phyloP scores from a whole-genome alignment of 92 coral and sea anemone species.

The Epizoanthus stellaris region DNA sequence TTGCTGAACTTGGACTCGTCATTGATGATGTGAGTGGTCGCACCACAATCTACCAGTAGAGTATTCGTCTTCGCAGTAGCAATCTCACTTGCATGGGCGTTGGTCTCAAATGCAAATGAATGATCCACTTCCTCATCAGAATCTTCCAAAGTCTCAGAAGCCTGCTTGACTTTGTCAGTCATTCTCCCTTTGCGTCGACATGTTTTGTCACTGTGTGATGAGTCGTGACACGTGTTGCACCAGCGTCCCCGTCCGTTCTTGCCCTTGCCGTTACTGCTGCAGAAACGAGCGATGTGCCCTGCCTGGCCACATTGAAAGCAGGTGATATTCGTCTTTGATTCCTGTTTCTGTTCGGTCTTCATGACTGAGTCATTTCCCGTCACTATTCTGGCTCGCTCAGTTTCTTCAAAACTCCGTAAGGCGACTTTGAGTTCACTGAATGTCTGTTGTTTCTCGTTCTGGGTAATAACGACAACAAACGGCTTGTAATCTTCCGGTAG shows the following conservation, averaged over 20 bases:
- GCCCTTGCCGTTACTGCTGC: neutral
- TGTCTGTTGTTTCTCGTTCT: constrained; percentile 49
- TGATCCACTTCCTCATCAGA: constrained; percentile 39
- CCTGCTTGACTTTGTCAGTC: constrained; percentile 37
- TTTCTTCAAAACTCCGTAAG: constrained; percentile 38
- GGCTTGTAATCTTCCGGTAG: constrained; percentile 49
- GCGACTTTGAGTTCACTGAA: constrained; percentile 47
- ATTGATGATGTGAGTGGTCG: constrained; percentile 30
- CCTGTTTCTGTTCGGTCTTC: constrained; percentile 31
- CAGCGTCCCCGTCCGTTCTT: constrained; percentile 21
- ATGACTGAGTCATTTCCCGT: neutral
- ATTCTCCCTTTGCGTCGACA: constrained; percentile 28
- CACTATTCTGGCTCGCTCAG: constrained; percentile 24
- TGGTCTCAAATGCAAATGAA: constrained; percentile 48
- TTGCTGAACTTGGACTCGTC: constrained; percentile 46
- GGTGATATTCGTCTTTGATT: neutral
- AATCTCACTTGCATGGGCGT: neutral
- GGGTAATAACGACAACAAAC: constrained; percentile 46
- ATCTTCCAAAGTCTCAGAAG: constrained; percentile 19
- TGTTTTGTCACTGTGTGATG: constrained; percentile 27
- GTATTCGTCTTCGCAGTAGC: constrained; percentile 17
- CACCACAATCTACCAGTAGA: constrained; percentile 42
- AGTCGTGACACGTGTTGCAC: constrained; percentile 45
- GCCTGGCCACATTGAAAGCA: constrained; percentile 42
- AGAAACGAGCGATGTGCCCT: constrained; percentile 35